Percentiles rank a stretch among this genome's conserved stretches.
These are phyloP conservation scores for Pomacea canaliculata DNA, from an alignment of 2,888 invertebrate genomes.

Conservation along the genomic window DNA sequence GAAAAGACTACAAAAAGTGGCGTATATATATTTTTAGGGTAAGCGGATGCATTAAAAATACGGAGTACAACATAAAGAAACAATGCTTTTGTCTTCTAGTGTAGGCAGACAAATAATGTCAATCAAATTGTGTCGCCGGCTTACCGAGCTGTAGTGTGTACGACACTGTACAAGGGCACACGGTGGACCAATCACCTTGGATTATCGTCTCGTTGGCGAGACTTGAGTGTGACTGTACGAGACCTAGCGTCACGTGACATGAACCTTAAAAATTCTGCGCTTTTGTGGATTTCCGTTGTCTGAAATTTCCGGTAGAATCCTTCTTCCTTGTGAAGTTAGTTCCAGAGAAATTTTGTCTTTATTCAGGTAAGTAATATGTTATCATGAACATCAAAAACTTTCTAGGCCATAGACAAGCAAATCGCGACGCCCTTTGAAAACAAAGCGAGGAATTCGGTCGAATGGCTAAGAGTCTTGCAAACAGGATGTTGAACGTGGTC, in stretches of 20 bases:
- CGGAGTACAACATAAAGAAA: too few species aligned
- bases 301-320: constrained; percentile 53
- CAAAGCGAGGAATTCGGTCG: background rate
- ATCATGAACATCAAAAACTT: too few species aligned
- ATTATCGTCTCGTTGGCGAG: constrained; percentile 14
- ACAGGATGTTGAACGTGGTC: constrained; percentile 64
- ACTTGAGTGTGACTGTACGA: background rate
- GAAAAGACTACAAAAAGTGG: too few species aligned
- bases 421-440: background rate
- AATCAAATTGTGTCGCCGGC: background rate
- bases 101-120: too few species aligned
- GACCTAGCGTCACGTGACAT: constrained; percentile 46
- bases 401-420: too few species aligned
- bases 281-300: constrained; percentile 60
- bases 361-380: constrained; percentile 10
- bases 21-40: too few species aligned
- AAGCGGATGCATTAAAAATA: too few species aligned
- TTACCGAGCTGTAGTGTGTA: too few species aligned
- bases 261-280: constrained; percentile 48
- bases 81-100: too few species aligned
- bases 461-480: constrained; percentile 23
- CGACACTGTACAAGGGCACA: constrained; percentile 10
- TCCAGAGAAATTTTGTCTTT: background rate
- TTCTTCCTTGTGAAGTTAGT: constrained; percentile 15
- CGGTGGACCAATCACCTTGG: constrained; percentile 6